Conservation (phyloP, 1,140 invertebrate species). For the Hestina assimilis region DNA sequence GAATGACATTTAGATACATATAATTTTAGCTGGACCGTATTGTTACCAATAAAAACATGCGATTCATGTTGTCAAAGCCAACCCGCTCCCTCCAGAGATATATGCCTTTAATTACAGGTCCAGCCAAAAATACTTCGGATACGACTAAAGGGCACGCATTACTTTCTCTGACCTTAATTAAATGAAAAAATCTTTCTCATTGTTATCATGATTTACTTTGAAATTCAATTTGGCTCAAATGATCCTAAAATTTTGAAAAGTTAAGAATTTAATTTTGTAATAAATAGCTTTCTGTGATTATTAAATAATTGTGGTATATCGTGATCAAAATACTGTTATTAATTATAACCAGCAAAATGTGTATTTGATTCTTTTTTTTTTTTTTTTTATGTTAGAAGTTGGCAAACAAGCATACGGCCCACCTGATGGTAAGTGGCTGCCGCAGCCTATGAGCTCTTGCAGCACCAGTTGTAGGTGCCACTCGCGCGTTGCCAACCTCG, state of each 20-base stretch:
- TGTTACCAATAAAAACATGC: constrained; percentile 3
- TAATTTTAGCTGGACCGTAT: neutral
- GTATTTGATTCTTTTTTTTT: neutral
- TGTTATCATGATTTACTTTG: neutral
- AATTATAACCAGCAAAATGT: neutral
- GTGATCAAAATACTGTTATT: neutral
- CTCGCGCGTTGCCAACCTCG: too few species aligned
- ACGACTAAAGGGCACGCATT: neutral
- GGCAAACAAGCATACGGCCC: too few species aligned
- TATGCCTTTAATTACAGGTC: constrained; percentile 12
- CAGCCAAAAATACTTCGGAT: neutral
- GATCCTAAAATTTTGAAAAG: too few species aligned
- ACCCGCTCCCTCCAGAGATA: constrained; percentile 8
- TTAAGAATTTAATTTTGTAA: too few species aligned
- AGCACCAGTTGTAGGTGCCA: too few species aligned
- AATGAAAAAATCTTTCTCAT: neutral
- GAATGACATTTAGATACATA: neutral
- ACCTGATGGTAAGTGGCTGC: too few species aligned
- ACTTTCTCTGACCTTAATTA: neutral
- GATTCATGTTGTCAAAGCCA: constrained; percentile 4
- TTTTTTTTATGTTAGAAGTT: too few species aligned
- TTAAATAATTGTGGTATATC: too few species aligned
- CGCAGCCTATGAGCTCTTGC: too few species aligned
- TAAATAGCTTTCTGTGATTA: too few species aligned
- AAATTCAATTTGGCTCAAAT: neutral